Evolutionary conservation across 2,888 invertebrate genomes (phyloP).

Genomic region (Steinernema scapterisci): DNA sequence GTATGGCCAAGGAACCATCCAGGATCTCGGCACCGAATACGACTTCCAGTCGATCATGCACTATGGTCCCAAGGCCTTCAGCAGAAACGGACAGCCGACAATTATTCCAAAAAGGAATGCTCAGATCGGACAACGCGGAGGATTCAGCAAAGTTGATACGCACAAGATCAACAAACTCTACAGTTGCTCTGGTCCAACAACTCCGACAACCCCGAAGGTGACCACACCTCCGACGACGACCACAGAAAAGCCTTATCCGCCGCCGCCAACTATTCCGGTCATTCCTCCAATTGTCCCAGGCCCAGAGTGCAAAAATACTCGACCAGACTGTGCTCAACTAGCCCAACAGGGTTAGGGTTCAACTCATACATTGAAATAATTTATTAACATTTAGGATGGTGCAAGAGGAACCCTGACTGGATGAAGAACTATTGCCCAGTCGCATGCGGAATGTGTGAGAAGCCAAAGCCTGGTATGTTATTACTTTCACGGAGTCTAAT

Average conservation of each 20-base stretch:
- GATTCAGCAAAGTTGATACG: slow-evolving; percentile 63
- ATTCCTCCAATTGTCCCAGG: slow-evolving; percentile 13
- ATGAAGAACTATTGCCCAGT: slow-evolving; percentile 63
- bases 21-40: slow-evolving; percentile 61
- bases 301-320: slow-evolving; percentile 54
- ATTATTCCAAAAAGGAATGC: slow-evolving; percentile 62
- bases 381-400: slow-evolving; percentile 55
- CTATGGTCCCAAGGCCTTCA: slow-evolving; percentile 64
- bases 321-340: slow-evolving; percentile 63
- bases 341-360: slow-evolving; percentile 54
- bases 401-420: slow-evolving; percentile 63
- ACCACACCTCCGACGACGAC: slow-evolving; percentile 31
- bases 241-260: slow-evolving; percentile 35
- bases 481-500: background rate
- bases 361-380: background rate
- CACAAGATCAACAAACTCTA: slow-evolving; percentile 66
- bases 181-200: slow-evolving; percentile 52
- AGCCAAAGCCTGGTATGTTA: background rate
- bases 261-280: slow-evolving; percentile 33
- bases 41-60: slow-evolving; percentile 66
- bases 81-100: slow-evolving; percentile 64
- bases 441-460: slow-evolving; percentile 55
- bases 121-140: slow-evolving; percentile 63
- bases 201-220: slow-evolving; percentile 12
- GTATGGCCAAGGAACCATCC: slow-evolving; percentile 64